Base-by-base conservation (phyloP, 2,113 vertebrate species). In the Suricata suricatta region DNA sequence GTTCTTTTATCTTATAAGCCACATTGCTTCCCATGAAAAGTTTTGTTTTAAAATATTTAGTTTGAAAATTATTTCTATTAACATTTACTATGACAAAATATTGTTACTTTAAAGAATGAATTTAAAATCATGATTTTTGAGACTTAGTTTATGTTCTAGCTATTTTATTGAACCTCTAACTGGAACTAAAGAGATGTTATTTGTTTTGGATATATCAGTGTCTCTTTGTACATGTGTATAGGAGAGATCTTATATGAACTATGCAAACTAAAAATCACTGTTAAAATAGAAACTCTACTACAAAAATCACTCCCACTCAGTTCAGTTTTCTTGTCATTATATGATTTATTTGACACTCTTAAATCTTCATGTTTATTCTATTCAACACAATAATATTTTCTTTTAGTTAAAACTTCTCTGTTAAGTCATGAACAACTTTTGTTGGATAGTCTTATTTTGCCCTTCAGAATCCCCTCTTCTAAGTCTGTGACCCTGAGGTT, bases 401-500 rank as follows among this genome's bases (percentile, higher is more conserved):
- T 85, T 88, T 68, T 74, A 85, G 29, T 83, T 76, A 79, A 83
- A 57, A 16, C 31, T 93, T 91, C 19, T 92, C 57, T 87, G 54
- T 89, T 71, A 90, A 69, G 10, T 77, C 44, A 35, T 23, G 66
- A 95, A 77, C 60, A 93, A 86, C 10, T 90, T 90, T 80, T 72
- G 5, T 33, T 60, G 57, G 27, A 35, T 76, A 33, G 33, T 74
- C 44, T 90, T 69, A 82, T 50, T 96, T 97, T 97, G 90, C 63
- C 95, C 97, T 98, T 97, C 94, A 98, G n/a, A 97, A 91, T 86
- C 16, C 60, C 38, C 38, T 85, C 63, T 97, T 87, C 44, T 81
- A 86, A 68, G 47, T 88, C 79, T 93, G 88, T 98, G 97, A 96
- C 96, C 96, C 89, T 84, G 87, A 97, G 93, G 83, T 97, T 95